phyloP scores from a whole-genome alignment of 2,888 invertebrate genomes.

The Teinopalpus imperialis region DNA sequence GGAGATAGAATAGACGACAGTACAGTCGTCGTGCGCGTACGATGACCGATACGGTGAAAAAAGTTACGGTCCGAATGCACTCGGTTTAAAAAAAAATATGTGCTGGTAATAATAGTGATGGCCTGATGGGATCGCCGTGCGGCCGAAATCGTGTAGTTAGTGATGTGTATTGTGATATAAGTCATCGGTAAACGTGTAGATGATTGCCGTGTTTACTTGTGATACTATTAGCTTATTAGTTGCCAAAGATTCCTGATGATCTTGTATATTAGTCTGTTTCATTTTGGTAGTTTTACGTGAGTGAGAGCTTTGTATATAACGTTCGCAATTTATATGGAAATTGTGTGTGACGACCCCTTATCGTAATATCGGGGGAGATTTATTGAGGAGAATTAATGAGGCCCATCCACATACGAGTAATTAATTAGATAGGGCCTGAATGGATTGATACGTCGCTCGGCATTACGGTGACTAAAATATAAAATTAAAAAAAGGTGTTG shows the following conservation, averaged over 20 bases:
- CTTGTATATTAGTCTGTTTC: slow-evolving; percentile 81
- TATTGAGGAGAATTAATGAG: slow-evolving; percentile 41
- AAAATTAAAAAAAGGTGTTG: too few species aligned
- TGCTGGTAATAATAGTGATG: slow-evolving; percentile 71
- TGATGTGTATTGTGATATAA: slow-evolving; percentile 80
- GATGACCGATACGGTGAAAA: slow-evolving; percentile 68
- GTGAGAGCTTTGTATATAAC: slow-evolving; percentile 42
- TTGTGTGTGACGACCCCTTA: slow-evolving; percentile 34
- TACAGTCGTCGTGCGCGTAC: slow-evolving; percentile 48
- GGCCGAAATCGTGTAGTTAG: slow-evolving; percentile 73
- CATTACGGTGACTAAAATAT: slow-evolving; percentile 5
- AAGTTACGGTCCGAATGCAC: slow-evolving; percentile 74
- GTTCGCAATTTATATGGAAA: slow-evolving; percentile 31
- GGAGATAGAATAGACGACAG: slow-evolving; percentile 49
- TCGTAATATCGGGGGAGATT: slow-evolving; percentile 51
- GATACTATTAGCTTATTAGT: slow-evolving; percentile 79
- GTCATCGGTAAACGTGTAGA: slow-evolving; percentile 74
- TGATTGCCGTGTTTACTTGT: slow-evolving; percentile 74
- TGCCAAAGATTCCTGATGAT: slow-evolving; percentile 82
- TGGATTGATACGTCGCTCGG: slow-evolving; percentile 6
- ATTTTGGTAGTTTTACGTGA: slow-evolving; percentile 82
- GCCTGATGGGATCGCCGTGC: slow-evolving; percentile 78
- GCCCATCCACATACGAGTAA: slow-evolving; percentile 21
- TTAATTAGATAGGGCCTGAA: slow-evolving; percentile 25
- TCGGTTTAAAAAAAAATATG: slow-evolving; percentile 70